Percentiles rank a stretch among this genome's conserved stretches.
Conservation (phyloP, 2,888 invertebrate species). For the Apodemia mormo region DNA sequence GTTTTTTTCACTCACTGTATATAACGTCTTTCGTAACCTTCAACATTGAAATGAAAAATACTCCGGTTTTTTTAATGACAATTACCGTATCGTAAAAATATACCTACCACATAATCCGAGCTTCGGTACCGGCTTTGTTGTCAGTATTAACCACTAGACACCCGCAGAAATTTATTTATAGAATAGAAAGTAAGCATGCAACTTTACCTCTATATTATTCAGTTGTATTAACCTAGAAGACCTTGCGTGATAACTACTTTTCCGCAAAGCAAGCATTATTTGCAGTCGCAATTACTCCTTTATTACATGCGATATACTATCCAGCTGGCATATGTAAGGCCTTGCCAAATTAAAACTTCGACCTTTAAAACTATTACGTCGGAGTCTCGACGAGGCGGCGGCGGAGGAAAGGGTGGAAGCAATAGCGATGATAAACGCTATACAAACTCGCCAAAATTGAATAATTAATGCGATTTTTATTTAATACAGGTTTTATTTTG, state of each 20-base stretch:
- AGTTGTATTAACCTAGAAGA: not conserved
- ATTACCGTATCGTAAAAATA: not conserved
- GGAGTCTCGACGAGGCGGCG: not conserved
- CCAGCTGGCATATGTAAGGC: not conserved
- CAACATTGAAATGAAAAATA: too few species aligned
- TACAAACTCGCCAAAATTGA: not conserved
- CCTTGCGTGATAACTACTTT: not conserved
- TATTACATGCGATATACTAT: not conserved
- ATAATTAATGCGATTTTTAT: not conserved
- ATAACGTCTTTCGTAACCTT: too few species aligned
- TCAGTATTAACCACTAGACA: not conserved
- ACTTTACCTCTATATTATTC: not conserved
- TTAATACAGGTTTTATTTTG: too few species aligned
- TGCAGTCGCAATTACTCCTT: not conserved
- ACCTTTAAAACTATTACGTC: not conserved
- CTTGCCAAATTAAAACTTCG: constrained; percentile 14
- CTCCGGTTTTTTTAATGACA: too few species aligned
- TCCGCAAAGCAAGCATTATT: not conserved
- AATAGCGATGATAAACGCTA: not conserved
- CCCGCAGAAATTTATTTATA: not conserved
- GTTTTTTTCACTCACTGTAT: too few species aligned
- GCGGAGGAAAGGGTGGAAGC: not conserved
- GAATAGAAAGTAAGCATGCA: not conserved
- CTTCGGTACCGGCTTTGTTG: not conserved
- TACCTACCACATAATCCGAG: not conserved